Percentiles rank a stretch among this genome's conserved stretches.
Conservation (phyloP, 2,113 vertebrate species). For the Triplophysa rosa region DNA sequence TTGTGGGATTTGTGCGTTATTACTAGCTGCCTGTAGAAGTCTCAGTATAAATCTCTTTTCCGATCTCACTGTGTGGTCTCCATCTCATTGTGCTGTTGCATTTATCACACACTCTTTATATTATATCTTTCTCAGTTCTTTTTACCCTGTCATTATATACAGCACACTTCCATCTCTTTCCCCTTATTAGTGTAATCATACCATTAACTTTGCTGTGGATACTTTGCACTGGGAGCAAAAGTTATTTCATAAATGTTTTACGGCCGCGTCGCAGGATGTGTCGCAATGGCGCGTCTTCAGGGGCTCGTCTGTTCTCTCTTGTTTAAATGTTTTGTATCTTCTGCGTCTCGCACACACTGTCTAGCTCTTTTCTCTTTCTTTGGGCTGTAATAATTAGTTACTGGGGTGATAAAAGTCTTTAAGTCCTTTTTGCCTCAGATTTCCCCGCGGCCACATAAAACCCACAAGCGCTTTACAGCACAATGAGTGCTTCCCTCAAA, state of each 20-base stretch:
- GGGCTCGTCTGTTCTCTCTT: constrained; percentile 24
- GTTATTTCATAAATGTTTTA: constrained; percentile 55
- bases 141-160: constrained; percentile 22
- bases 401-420: constrained; percentile 23
- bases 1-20: too few relatives aligned
- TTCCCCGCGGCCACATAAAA: constrained; percentile 15
- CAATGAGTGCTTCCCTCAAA: constrained; percentile 3
- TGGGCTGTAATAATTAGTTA: constrained; percentile 24
- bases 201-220: constrained; percentile 46
- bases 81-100: constrained; percentile 12
- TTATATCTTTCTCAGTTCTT: background rate
- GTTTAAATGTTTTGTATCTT: background rate
- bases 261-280: constrained; percentile 22
- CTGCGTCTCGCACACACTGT: background rate
- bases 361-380: constrained; percentile 1
- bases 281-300: constrained; percentile 16
- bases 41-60: background rate
- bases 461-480: background rate
- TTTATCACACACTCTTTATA: background rate
- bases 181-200: constrained; percentile 51
- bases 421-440: constrained; percentile 11
- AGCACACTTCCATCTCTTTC: constrained; percentile 13
- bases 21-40: too few relatives aligned
- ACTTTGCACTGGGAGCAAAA: constrained; percentile 52
- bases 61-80: constrained; percentile 12